Base-by-base conservation (phyloP, 2,113 vertebrate species). In the Tricholaema leucomelas region DNA sequence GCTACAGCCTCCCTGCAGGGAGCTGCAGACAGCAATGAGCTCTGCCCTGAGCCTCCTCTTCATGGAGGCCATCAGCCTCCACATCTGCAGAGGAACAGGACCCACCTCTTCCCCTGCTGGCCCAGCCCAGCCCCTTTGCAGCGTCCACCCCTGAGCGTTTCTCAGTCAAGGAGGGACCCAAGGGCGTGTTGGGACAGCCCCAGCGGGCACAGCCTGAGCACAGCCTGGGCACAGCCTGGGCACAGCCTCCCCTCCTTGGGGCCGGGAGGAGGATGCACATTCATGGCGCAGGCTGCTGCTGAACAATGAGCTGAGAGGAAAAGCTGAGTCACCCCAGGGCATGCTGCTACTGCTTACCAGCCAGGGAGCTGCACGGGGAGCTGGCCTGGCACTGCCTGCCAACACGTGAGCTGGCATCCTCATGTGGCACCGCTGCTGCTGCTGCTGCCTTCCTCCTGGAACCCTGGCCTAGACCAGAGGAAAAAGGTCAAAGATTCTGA, bases 71-170 rank as follows among this genome's bases (percentile, higher is more conserved):
- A 40, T 40, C 38, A 40, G 13, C 9, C 38, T 40, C 38, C 42
- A 27, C n/a, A n/a, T n/a, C 83, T 21, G 1, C 5, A 10, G 6
- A 8, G 61, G 5, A 56, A 2, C 20, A 25, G 16, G 38, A 3
- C 3, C 75, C 31, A 0, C 25, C 1, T 0, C 33, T 33, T 12
- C 63, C 56, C 56, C 15, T 3, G 2, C 4, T n/a, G n/a, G n/a
- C n/a, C n/a, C 1, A 0, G 66, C 67, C 1, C 0, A 5, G 18
- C 67, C 31, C 0, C 12, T 6, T 4, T 1, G 9, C 23, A 2
- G 52, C 5, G 52, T 31, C 63, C 75, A 4, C 33, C 66, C 3
- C 5, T 0, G n/a, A 30, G 3, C 3, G 0, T 44, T 65, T 81
- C 30, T 4, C 13, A 18, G 3, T 2, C 48, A 15, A 16, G 81